Percentiles rank a stretch among this genome's conserved stretches.
Evolutionary conservation across 2,888 invertebrate genomes (phyloP).

Genomic region (Beris morrisii): DNA sequence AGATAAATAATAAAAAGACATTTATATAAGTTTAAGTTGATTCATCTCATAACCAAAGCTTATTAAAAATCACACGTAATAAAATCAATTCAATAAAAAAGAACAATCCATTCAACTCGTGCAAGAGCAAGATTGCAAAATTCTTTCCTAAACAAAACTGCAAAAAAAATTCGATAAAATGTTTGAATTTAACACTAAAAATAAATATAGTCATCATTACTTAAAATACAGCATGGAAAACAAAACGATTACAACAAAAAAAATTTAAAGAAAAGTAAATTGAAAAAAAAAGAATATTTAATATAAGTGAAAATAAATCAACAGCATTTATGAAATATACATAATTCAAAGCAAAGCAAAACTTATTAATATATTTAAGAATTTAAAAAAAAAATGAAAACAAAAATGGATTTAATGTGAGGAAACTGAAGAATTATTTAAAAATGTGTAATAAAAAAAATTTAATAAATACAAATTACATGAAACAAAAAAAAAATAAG

Average conservation of each 20-base stretch:
- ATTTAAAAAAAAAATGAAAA: conserved; percentile 3
- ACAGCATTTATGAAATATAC: conserved; percentile 42
- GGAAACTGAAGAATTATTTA: conserved; percentile 5
- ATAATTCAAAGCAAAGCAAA: conserved; percentile 13
- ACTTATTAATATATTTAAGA: conserved; percentile 3
- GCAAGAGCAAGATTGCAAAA: not conserved
- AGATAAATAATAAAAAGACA: not conserved
- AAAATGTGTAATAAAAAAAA: conserved; percentile 30
- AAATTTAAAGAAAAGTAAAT: conserved; percentile 8
- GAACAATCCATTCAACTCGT: not conserved
- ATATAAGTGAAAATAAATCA: conserved; percentile 47
- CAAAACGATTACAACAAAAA: conserved; percentile 45
- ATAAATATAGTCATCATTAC: conserved; percentile 45
- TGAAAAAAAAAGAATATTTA: conserved; percentile 2
- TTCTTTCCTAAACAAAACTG: not conserved
- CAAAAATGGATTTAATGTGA: conserved; percentile 7
- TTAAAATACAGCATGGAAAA: conserved; percentile 52
- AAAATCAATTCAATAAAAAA: not conserved
- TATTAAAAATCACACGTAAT: not conserved
- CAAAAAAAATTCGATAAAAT: not conserved
- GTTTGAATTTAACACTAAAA: conserved; percentile 12
- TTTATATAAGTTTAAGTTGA: too few species aligned
- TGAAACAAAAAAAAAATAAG: conserved; percentile 54
- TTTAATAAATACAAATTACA: conserved; percentile 22
- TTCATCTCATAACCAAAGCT: not conserved